Evolutionary conservation across 2,113 vertebrate genomes (phyloP).

Genomic region (Tragelaphus buxtoni): DNA sequence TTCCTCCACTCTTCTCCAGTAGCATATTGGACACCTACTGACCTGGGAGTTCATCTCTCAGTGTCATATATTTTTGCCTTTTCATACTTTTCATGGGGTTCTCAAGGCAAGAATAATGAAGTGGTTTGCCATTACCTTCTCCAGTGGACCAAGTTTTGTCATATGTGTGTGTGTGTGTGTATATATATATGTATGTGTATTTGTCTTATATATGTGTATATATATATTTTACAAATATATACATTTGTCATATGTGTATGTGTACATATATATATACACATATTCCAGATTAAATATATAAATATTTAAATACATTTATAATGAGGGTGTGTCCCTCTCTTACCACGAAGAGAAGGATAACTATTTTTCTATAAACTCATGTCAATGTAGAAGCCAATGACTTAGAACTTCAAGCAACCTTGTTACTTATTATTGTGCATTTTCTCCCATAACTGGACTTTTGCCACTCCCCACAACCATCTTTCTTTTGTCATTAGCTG

Average conservation of each 20-base stretch:
- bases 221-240: background rate
- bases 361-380: background rate
- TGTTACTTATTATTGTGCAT: background rate
- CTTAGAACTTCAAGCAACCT: background rate
- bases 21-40: background rate
- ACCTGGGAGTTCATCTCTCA: background rate
- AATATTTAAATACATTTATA: background rate
- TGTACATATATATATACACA: background rate
- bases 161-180: accelerated
- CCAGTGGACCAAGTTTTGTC: background rate
- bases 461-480: no score
- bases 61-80: background rate
- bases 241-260: background rate
- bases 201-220: background rate
- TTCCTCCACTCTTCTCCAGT: background rate
- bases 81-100: background rate
- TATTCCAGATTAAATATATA: background rate
- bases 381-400: background rate
- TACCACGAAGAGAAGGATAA: background rate
- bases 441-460: background rate
- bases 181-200: background rate
- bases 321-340: background rate
- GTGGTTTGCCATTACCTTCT: background rate
- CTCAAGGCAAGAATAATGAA: background rate
- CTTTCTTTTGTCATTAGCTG: no score